Conservation (phyloP, 2,888 invertebrate genomes). For the Hofmannophila pseudospretella region DNA sequence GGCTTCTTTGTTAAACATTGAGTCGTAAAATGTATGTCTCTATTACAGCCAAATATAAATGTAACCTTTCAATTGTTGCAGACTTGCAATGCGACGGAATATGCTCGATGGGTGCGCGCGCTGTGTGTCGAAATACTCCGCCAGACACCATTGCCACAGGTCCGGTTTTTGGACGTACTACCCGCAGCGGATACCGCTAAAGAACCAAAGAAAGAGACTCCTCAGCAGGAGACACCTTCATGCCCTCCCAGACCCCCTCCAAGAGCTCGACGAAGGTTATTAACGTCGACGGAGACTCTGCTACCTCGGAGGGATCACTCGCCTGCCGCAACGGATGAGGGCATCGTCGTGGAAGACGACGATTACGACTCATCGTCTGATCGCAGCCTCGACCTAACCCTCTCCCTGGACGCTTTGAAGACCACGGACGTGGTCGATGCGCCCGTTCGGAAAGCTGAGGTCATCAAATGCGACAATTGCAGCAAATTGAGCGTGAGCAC, state of each 20-base stretch:
- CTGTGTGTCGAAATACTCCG: constrained; percentile 85
- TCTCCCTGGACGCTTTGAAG: constrained; percentile 71
- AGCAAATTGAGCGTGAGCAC: constrained; percentile 55
- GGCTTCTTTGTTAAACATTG: constrained; percentile 24
- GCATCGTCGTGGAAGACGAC: constrained; percentile 75
- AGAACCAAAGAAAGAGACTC: constrained; percentile 57
- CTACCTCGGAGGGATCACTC: constrained; percentile 63
- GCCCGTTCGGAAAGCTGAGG: constrained; percentile 59
- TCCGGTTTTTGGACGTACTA: constrained; percentile 84
- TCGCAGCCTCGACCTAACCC: constrained; percentile 74
- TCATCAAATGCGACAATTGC: constrained; percentile 68
- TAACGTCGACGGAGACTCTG: constrained; percentile 58
- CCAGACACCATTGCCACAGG: constrained; percentile 84
- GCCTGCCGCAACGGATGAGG: constrained; percentile 72
- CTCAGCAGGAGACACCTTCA: constrained; percentile 47
- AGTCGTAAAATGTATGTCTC: constrained; percentile 31
- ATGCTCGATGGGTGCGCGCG: constrained; percentile 85
- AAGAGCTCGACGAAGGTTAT: constrained; percentile 59
- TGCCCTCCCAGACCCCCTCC: constrained; percentile 67
- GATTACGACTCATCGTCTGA: constrained; percentile 77
- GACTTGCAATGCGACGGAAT: constrained; percentile 83
- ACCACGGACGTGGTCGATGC: constrained; percentile 61
- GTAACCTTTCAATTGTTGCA: constrained; percentile 61
- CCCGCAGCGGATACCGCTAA: constrained; percentile 76
- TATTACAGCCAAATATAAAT: constrained; percentile 22